Base-by-base conservation (phyloP, 2,888 invertebrate species). In the Pediacus dermestoides region DNA sequence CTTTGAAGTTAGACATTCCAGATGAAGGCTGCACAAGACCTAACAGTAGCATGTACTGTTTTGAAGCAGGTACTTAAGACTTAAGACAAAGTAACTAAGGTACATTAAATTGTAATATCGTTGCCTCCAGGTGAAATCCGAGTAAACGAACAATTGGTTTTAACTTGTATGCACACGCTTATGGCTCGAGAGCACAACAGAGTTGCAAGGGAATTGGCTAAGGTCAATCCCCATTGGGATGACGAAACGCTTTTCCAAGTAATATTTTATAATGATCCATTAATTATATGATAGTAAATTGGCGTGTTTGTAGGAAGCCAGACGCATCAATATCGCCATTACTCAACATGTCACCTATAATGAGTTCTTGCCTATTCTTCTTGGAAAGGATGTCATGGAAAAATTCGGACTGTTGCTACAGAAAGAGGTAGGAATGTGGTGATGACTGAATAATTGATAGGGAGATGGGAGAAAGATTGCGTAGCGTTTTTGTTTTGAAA, bases 101-200 rank as follows among this genome's bases (percentile, higher is more conserved):
- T 18, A 14, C 8, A 31, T 18, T 7, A 18, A 18, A 18, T 18
- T 18, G 6, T 18, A 7, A 18, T 18, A 7, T 18, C 21, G n/a
- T 18, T 18, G n/a, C 37, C 62, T 70, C 9, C 57, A 85, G 88
- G 89, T 58, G 93, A 93, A 72, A 88, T 91, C 63, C 80, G 93
- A 59, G 92, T 91, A 1, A 93, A 93, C 67, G 92, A 93, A 66
- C 92, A 93, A 61, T 70, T 92, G 48, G 87, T 91, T 0, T 70
- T 93, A 35, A 85, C 92, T 0, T 89, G 89, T 50, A 90, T 92
- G 88, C 92, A 93, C 64, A 91, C 91, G 0, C 67, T 92, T 18
- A 82, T 90, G 85, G 88, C 92, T 1, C 74, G 92, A 40, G 90
- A 94, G 63, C 94, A 95, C 67, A 95, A 95, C 70, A 75, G 89